phyloP scores from a whole-genome alignment of 2,797 vertebrate species.

The Hypotaenidia okinawae region DNA sequence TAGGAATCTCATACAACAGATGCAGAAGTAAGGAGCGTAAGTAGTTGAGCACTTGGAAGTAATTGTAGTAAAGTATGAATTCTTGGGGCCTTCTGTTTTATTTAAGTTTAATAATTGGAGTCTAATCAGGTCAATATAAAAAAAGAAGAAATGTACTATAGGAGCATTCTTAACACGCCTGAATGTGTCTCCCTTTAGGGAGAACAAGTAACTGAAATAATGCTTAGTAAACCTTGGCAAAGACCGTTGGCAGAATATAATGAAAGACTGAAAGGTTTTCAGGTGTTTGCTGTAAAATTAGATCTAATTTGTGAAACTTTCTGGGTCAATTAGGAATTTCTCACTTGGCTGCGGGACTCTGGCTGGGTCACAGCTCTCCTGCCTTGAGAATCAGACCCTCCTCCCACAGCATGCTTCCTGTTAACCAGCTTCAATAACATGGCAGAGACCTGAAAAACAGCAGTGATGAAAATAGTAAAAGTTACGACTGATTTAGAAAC shows the following conservation, averaged over 20 bases:
- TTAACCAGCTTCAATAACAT: background rate
- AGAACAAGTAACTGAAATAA: background rate
- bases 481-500: constrained; percentile 41
- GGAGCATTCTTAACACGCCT: background rate
- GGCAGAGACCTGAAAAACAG: constrained; percentile 6
- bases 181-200: background rate
- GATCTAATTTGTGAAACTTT: background rate
- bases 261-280: background rate
- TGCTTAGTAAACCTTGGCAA: background rate
- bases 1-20: background rate
- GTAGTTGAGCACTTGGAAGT: background rate
- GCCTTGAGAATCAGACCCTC: background rate
- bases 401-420: background rate
- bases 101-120: background rate
- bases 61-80: background rate
- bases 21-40: background rate
- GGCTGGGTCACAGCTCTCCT: background rate
- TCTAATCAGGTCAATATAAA: background rate
- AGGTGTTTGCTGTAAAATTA: background rate
- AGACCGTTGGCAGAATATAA: background rate
- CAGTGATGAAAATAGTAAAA: constrained; percentile 5
- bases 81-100: background rate
- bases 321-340: background rate
- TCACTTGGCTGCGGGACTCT: background rate
- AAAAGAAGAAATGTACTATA: background rate